These are phyloP conservation scores for Notiomystis cincta DNA, from an alignment of 2,113 vertebrate species.

Conservation along the genomic window DNA sequence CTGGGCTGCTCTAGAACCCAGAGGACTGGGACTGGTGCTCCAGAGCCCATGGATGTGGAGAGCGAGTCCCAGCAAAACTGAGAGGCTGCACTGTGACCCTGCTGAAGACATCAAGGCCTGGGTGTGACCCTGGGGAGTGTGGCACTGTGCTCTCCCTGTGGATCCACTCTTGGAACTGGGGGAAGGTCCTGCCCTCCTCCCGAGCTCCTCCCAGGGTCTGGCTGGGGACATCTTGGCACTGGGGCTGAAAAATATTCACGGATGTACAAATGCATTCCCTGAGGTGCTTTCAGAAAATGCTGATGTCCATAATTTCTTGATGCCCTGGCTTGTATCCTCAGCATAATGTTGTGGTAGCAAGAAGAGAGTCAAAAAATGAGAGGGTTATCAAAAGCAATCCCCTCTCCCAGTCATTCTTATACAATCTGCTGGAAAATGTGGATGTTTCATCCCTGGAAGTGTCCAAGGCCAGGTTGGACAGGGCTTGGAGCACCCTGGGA, in stretches of 20 bases:
- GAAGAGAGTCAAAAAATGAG: neutral
- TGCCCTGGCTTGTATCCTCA: neutral
- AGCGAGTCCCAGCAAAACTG: neutral
- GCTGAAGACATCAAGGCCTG: neutral
- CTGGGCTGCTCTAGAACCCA: neutral
- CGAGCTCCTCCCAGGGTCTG: neutral
- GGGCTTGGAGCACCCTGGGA: neutral
- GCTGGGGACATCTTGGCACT: neutral
- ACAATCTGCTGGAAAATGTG: neutral
- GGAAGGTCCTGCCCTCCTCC: neutral
- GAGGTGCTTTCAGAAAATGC: neutral
- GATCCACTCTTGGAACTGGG: neutral
- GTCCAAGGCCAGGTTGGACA: neutral
- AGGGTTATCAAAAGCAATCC: neutral
- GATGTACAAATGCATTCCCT: neutral
- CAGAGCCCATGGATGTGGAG: fast-evolving
- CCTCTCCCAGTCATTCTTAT: neutral
- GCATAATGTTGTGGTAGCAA: neutral
- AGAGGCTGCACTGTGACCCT: neutral
- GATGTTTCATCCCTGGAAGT: neutral
- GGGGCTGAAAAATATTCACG: neutral
- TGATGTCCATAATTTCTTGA: neutral
- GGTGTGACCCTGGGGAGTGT: neutral
- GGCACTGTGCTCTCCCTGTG: neutral
- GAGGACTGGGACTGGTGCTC: neutral